phyloP scores from a whole-genome alignment of 92 coral and sea anemone species.

The Parazoanthus atlanticus region DNA sequence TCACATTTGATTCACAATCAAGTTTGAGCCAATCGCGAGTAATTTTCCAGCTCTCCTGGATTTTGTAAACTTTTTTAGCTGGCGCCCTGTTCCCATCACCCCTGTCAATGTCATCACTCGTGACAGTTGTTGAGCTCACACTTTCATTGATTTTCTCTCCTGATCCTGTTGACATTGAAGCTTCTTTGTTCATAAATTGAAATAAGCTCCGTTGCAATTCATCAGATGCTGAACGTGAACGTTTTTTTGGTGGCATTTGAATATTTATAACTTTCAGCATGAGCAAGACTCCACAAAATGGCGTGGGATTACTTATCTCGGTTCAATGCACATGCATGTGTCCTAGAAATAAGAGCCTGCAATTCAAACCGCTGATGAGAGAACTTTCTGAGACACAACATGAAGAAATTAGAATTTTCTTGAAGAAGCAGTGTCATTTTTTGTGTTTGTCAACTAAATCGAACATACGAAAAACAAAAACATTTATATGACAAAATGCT shows the following conservation, averaged over 20 bases:
- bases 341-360: slow-evolving; percentile 1
- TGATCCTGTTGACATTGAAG: slow-evolving; percentile 10
- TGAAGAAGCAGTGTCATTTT: neutral
- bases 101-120: neutral
- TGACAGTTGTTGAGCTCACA: neutral
- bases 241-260: neutral
- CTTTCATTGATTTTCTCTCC: slow-evolving; percentile 5
- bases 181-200: neutral
- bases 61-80: slow-evolving; percentile 22
- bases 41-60: slow-evolving; percentile 18
- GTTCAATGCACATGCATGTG: slow-evolving; percentile 19
- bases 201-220: slow-evolving; percentile 5
- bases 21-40: slow-evolving; percentile 18
- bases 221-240: neutral
- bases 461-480: neutral
- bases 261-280: neutral
- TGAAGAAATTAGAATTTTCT: neutral
- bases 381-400: neutral
- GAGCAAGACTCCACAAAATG: slow-evolving; percentile 1
- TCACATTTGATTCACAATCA: slow-evolving; percentile 23
- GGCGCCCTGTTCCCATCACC: slow-evolving; percentile 17
- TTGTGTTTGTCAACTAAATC: slow-evolving; percentile 14
- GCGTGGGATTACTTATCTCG: neutral
- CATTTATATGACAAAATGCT: slow-evolving; percentile 1
- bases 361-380: slow-evolving; percentile 2